These are phyloP conservation scores for Catostomus latipinnis DNA, from an alignment of 2,797 vertebrate genomes.

Conservation along the genomic window DNA sequence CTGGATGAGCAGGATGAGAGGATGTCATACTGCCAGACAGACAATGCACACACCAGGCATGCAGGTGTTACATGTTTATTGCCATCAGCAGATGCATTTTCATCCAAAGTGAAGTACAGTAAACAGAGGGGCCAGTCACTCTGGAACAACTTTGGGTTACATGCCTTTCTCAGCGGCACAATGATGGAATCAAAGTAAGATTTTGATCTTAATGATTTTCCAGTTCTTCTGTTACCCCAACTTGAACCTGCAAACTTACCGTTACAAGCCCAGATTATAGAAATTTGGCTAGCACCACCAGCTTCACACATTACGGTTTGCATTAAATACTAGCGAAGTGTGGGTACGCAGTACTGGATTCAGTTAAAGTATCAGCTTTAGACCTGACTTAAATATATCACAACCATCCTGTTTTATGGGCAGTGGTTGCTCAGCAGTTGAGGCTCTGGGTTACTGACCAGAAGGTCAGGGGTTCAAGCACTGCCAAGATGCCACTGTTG, in stretches of 20 bases:
- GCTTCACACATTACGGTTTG: background rate
- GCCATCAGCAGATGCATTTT: slow-evolving; percentile 23
- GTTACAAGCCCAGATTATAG: background rate
- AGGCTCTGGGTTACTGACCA: too few relatives aligned
- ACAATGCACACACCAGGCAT: background rate
- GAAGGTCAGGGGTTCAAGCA: too few relatives aligned
- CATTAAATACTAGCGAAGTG: background rate
- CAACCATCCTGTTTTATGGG: background rate
- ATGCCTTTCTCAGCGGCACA: background rate
- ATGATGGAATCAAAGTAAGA: background rate
- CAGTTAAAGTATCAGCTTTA: background rate
- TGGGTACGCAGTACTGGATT: background rate
- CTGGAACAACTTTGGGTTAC: background rate
- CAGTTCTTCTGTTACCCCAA: background rate
- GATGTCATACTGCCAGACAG: background rate
- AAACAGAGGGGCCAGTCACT: background rate
- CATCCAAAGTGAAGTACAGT: background rate
- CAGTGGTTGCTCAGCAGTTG: too few relatives aligned
- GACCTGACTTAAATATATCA: background rate
- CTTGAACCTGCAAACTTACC: background rate
- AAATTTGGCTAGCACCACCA: background rate
- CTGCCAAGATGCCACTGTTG: too few relatives aligned
- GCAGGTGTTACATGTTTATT: slow-evolving; percentile 16
- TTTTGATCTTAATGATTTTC: background rate
- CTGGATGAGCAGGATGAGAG: slow-evolving; percentile 43